Evolutionary conservation across 1,140 invertebrate genomes (phyloP), one percentile per base, ranked within the genome.

Genomic region (Drosophila ohnishii): DNA sequence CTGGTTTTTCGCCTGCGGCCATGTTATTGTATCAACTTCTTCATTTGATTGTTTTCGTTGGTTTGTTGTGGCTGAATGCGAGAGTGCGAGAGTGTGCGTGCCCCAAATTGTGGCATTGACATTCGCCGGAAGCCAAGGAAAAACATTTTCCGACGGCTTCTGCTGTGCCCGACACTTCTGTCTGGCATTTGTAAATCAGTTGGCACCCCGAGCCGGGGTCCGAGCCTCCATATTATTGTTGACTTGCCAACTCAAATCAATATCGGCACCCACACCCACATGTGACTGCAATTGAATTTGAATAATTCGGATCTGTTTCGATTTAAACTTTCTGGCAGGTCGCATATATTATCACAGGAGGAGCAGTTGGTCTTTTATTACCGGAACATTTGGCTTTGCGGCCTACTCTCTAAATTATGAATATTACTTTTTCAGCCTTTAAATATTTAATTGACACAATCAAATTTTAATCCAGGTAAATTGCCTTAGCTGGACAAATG

Each of bases 61-160:
- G 39, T 50, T 67, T 56, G 44, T 71, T 75, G 22, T 61, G 44
- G 8, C 51, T 39, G 16, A 30, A 22, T 34, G 51, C 28, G 32
- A 60, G 48, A n/a, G 45, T 19, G 40, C 19, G 42, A 11, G 19
- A 47, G 45, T 66, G 51, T 50, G 61, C 57, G 62, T 82, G 71
- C 34, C 78, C 72, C 79, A 87, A 85, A 83, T 88, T 83, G 79
- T 87, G 84, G 83, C 83, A 80, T 88, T 86, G 84, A 87, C 83
- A 88, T 77, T 87, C 61, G 72, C 83, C 84, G 84, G 83, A 87
- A 87, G 83, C 83, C 83, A 87, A 86, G 80, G 53, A 86, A 86
- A 85, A 82, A 75, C 82, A 88, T 70, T 82, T 82, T 77, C 79
- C 79, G 83, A 74, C 79, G 83, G 83, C 83, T 87, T 83, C 75